Evolutionary conservation across 2,888 invertebrate species (phyloP), one percentile per base, ranked within the genome.

Genomic region (Oxyscelio sp.): DNA sequence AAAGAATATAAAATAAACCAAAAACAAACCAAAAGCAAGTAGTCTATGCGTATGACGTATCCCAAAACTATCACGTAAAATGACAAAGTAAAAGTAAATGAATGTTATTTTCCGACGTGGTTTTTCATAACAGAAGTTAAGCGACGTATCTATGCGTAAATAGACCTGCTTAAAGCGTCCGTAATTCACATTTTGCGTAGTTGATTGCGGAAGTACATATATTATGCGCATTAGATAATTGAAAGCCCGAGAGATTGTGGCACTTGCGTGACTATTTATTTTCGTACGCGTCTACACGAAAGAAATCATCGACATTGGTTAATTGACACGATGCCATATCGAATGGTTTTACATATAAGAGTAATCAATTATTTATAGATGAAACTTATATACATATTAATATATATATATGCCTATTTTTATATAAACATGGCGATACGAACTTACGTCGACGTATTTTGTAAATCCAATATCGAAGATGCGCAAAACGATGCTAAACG

Each of bases 401-500:
- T 73, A 80, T 58, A 83, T 84, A 87, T 80, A 83, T 84, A 87
- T 80, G 86, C 86, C 83, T 89, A 89, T 87, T 88, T 89, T 89
- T 89, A 87, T 88, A 88, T 82, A 71, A 88, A 87, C 84, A 87
- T 87, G 87, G 88, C 85, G 83, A 79, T 83, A 87, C 73, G 68
- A 87, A 85, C 83, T 84, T 79, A 85, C 85, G 86, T 87, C 79
- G 77, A 85, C 82, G 81, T 86, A 86, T 85, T 85, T 87, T 87
- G 83, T 85, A 83, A 83, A 83, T 83, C 81, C 89, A 91, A 89
- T 90, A 90, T 89, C 89, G 90, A 91, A 89, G 85, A 88, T 90
- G 89, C 86, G 89, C 89, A 89, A 91, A 91, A 91, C 90, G 87
- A 91, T 89, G 90, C 88, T 90, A 88, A 92, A 91, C 89, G 90